Conservation (phyloP, 2,113 vertebrate genomes). For the Chloropsis hardwickii region DNA sequence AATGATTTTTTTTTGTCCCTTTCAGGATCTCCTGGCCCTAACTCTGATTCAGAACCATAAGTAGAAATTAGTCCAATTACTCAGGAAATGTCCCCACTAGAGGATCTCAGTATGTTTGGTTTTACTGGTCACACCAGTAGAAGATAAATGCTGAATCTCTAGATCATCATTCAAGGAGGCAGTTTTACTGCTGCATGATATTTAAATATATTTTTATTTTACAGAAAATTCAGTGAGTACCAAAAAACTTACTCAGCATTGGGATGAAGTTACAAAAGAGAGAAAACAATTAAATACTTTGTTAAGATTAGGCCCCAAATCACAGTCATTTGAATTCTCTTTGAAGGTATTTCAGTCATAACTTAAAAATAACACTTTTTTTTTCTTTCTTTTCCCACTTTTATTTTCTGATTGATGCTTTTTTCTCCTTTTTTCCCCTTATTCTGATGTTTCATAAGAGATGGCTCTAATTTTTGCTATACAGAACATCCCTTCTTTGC, state of each 20-base stretch:
- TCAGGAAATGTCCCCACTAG: background rate
- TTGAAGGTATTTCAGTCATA: background rate
- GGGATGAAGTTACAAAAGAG: background rate
- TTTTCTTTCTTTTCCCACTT: rapidly evolving
- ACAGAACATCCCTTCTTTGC: background rate
- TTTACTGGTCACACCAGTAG: background rate
- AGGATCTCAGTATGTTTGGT: background rate
- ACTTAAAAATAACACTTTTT: background rate
- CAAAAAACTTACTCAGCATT: background rate
- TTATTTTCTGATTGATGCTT: rapidly evolving
- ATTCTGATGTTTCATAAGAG: background rate
- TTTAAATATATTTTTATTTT: background rate
- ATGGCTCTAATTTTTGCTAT: background rate
- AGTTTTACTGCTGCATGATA: background rate
- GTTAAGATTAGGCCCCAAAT: background rate
- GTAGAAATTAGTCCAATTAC: background rate
- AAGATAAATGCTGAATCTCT: background rate
- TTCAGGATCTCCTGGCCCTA: background rate
- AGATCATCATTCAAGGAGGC: background rate
- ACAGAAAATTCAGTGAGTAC: background rate
- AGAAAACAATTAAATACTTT: background rate
- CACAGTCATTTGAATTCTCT: background rate
- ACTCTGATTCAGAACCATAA: background rate
- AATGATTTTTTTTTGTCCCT: background rate
- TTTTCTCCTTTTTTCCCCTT: background rate